Evolutionary conservation across 1,140 invertebrate genomes (phyloP), one percentile per base, ranked within the genome.

Genomic region (Eubasilissa regina): DNA sequence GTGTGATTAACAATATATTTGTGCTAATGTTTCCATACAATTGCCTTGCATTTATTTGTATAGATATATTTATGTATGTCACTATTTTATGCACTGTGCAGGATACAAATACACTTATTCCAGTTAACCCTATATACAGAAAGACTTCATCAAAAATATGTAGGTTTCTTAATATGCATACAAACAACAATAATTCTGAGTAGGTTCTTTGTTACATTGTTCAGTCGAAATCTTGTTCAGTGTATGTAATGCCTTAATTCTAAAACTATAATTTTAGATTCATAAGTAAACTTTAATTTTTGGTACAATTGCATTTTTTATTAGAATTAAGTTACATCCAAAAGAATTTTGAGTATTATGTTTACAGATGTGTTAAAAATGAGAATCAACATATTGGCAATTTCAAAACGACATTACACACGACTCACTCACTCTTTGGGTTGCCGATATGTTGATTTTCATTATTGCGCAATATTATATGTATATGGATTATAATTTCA

Each of bases 351-450:
- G 56, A 44, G 7, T 21, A 7, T 51, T 70, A 70, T 48, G 13
- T 70, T n/a, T 15, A 9, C 47, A 13, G 25, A 17, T 48, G 47
- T 11, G 47, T 70, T 45, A 3, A 9, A n/a, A 12, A 10, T 62
- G 25, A n/a, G n/a, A 56, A 17, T 74, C 19, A 74, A 35, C 25
- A 25, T 25, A 35, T 56, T n/a, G 70, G 53, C 53, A 44, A 17
- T 25, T 44, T 21, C 73, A 75, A 58, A 62, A 62, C 74, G 58
- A 75, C 74, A 21, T 75, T 56, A 62, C 74, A 62, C 74, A 56
- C 1, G 1, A 74, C 70, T 74, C 70, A 74, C 53, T 44, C 53
- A 58, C 17, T 56, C 21, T 19, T 55, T 15, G 53, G 15, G 21
- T 8, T 43, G 19, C 8, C 35, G 9, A 56, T 56, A n/a, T n/a